A percentile compares a stretch with the other conserved stretches of the same genome.
Conservation (phyloP, 1,140 invertebrate species). For the Brachionus sp. region DNA sequence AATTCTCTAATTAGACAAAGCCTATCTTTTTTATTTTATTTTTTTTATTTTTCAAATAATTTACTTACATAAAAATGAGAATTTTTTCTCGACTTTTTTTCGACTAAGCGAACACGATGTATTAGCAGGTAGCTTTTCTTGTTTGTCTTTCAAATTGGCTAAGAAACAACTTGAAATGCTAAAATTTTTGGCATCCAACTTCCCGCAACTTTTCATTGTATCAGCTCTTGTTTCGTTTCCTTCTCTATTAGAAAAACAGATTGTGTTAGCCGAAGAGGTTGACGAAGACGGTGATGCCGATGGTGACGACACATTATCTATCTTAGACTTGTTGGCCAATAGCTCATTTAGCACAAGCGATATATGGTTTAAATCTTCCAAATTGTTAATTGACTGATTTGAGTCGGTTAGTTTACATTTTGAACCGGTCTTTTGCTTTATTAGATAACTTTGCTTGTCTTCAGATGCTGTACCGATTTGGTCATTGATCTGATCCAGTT, state of each 20-base stretch:
- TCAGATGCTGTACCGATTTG: background rate
- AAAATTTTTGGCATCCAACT: slow-evolving; percentile 18
- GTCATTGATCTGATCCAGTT: background rate
- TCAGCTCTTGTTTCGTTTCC: background rate
- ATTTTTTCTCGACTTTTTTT: slow-evolving; percentile 33
- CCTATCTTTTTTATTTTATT: background rate
- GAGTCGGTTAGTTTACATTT: background rate
- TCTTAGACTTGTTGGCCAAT: background rate
- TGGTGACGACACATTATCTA: background rate
- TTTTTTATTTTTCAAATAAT: background rate
- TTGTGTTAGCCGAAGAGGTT: background rate
- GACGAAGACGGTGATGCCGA: background rate
- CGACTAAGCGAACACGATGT: slow-evolving; percentile 24
- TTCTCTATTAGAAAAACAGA: background rate
- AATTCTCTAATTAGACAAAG: background rate
- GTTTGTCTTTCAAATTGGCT: slow-evolving; percentile 13
- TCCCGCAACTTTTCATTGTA: background rate
- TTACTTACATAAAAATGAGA: slow-evolving; percentile 18
- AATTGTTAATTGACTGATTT: slow-evolving; percentile 3
- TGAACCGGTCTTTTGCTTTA: background rate
- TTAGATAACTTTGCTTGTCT: background rate
- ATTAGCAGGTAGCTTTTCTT: background rate
- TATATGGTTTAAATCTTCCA: slow-evolving; percentile 2
- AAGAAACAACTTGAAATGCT: slow-evolving; percentile 25
- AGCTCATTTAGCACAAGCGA: background rate